Evolutionary conservation across 2,797 vertebrate genomes (phyloP), one percentile per base, ranked within the genome.

Genomic region (Xiphorhynchus erythropygius): DNA sequence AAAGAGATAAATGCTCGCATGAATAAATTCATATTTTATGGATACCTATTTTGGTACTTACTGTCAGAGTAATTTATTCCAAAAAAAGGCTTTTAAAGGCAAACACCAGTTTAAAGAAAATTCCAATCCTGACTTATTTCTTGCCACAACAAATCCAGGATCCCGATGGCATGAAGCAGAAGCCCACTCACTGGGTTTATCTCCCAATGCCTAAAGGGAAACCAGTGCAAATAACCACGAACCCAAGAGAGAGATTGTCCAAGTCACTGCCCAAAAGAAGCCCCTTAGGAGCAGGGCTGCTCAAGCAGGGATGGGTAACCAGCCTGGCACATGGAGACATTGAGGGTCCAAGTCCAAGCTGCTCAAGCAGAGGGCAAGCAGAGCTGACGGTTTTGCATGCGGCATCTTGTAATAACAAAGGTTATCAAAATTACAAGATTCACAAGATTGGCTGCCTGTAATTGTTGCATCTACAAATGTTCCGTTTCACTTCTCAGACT

Each of bases 401-500:
- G 68, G 49, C n/a, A 55, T n/a, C 75, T 79, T 63, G 30, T 57
- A 77, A 84, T 60, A 88, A 84, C 16, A 14, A 89, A 94, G n/a
- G 30, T 33, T 87, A 68, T 44, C 46, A 74, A 87, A 79, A 76
- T 70, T 30, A 71, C 47, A 87, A 73, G 17, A 52, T 56, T 47
- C 25, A 30, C 32, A 21, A 37, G 37, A 57, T 71, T 89, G 87
- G 62, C 33, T 79, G 77, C 32, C 86, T 69, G 52, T 49, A 63
- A 67, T 32, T 87, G 44, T 71, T 71, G 88, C 32, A 77, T 64
- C 67, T 67, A 90, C 68, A 53, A 80, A 90, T 24, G 53, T 21
- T 82, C 56, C 44, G 87, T 96, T 97, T 96, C 95, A 96, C 83
- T 97, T 96, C 91, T 93, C 95, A 80, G 76, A 79, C 21, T 87